phyloP scores from a whole-genome alignment of 1,140 invertebrate species.

The Drosophila asahinai region DNA sequence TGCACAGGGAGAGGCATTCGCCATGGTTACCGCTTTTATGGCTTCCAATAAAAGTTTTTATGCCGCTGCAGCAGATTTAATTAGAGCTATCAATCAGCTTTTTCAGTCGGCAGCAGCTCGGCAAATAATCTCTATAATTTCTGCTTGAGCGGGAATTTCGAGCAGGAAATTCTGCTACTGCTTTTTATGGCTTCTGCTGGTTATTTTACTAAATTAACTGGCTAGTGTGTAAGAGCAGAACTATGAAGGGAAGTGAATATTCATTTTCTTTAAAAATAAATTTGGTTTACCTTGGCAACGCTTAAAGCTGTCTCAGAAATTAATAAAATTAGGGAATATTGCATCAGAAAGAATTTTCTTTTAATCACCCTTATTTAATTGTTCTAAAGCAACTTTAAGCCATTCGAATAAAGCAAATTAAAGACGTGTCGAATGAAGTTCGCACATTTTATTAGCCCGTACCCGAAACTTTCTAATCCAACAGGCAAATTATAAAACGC shows the following conservation, averaged over 20 bases:
- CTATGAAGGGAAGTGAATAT: background rate
- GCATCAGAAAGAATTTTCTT: background rate
- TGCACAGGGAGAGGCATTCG: constrained; percentile 5
- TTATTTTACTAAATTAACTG: constrained; percentile 23
- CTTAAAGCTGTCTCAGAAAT: background rate
- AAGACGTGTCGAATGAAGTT: constrained; percentile 12
- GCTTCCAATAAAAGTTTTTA: constrained; percentile 75
- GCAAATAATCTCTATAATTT: constrained; percentile 66
- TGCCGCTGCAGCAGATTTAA: constrained; percentile 64
- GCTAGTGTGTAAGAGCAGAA: background rate
- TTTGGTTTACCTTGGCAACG: background rate
- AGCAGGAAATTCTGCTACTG: constrained; percentile 1
- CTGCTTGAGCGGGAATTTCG: constrained; percentile 29
- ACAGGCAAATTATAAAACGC: constrained; percentile 20
- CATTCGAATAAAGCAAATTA: constrained; percentile 2
- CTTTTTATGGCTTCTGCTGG: constrained; percentile 38
- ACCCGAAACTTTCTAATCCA: constrained; percentile 5
- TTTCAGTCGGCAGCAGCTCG: constrained; percentile 32
- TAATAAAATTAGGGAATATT: background rate
- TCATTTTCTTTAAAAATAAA: background rate
- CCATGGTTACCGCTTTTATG: constrained; percentile 50
- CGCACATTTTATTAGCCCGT: constrained; percentile 8
- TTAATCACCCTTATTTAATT: background rate
- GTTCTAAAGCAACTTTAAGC: too few species aligned
- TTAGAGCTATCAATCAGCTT: constrained; percentile 77